These are phyloP conservation scores for Menidia beryllina DNA, from an alignment of 2,113 vertebrate genomes.

Conservation along the genomic window DNA sequence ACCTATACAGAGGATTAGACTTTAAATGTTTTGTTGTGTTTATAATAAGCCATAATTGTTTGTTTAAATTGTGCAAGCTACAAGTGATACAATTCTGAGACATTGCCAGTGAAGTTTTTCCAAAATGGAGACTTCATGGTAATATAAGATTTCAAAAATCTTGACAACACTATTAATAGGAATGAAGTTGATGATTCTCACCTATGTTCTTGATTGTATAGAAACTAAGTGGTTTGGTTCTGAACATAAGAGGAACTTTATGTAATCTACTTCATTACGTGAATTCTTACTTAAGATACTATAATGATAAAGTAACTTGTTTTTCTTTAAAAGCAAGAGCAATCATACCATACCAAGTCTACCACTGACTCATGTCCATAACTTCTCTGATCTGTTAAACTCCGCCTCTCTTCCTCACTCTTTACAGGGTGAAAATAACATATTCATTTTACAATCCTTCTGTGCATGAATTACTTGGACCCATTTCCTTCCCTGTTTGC, in stretches of 20 bases:
- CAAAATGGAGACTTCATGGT: not conserved
- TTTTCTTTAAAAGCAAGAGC: too few relatives aligned
- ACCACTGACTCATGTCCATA: too few relatives aligned
- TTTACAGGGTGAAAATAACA: not conserved
- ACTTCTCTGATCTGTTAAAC: not conserved
- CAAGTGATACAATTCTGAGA: not conserved
- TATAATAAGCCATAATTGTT: too few relatives aligned
- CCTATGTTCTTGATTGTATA: not conserved
- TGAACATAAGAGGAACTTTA: not conserved
- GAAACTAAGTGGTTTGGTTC: not conserved
- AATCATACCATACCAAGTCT: too few relatives aligned
- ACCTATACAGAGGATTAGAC: conserved; percentile 19
- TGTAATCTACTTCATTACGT: too few relatives aligned
- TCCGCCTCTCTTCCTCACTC: not conserved
- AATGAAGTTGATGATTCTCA: not conserved
- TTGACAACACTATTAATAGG: not conserved
- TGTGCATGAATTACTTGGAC: not conserved
- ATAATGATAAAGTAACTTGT: too few relatives aligned
- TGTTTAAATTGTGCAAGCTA: not conserved
- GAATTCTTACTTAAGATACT: too few relatives aligned
- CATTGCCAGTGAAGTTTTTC: not conserved
- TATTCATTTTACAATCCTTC: not conserved
- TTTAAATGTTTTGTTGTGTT: not conserved
- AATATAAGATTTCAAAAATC: too few relatives aligned
- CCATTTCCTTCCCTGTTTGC: not conserved